These are phyloP conservation scores for Neosilurus mollespiculum DNA, from an alignment of 2,797 vertebrate species.

Conservation along the genomic window DNA sequence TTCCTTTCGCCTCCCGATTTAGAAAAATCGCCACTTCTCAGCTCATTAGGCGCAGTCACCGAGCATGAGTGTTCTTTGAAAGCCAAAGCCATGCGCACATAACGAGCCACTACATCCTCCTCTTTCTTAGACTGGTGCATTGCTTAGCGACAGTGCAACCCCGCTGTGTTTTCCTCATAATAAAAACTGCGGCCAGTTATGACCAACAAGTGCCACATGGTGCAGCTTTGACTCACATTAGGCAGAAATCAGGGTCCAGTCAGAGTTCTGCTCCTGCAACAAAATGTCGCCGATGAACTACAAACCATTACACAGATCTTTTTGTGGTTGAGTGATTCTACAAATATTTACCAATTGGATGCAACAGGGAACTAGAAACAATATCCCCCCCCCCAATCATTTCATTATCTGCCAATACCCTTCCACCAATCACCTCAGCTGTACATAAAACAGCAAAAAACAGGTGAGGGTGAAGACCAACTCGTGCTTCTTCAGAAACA, in stretches of 20 bases:
- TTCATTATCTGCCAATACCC: neutral
- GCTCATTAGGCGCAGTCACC: neutral
- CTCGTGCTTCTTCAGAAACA: neutral
- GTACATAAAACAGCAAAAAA: neutral
- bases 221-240: slow-evolving; percentile 9
- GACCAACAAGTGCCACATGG: neutral
- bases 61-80: neutral
- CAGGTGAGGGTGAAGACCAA: neutral
- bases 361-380: neutral
- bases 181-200: slow-evolving; percentile 11
- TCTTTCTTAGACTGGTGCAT: neutral
- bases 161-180: neutral
- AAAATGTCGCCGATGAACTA: neutral
- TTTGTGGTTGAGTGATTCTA: neutral
- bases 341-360: neutral
- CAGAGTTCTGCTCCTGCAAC: neutral
- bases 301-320: neutral
- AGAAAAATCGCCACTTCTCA: slow-evolving; percentile 4
- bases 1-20: neutral
- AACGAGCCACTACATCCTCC: neutral
- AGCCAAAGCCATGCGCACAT: slow-evolving; percentile 7
- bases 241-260: neutral
- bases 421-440: neutral
- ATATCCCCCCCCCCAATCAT: neutral
- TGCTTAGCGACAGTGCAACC: slow-evolving; percentile 27